A percentile compares a stretch with the other conserved stretches of the same genome.
Conservation (phyloP, 2,797 vertebrate species). For the Paedocypris micromegethes region DNA sequence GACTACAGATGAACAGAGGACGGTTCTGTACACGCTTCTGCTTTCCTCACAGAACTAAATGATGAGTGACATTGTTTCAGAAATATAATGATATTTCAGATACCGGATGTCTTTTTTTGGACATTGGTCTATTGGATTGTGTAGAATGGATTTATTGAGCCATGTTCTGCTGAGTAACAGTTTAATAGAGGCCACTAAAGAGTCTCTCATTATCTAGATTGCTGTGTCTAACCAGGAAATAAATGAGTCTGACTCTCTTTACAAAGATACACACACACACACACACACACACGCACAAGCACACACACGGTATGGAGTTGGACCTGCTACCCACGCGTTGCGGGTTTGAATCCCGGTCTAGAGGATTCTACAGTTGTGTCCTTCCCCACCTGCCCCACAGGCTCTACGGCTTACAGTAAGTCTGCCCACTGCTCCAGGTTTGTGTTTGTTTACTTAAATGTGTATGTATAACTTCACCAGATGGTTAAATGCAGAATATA, state of each 20-base stretch:
- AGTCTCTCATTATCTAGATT: slow-evolving; percentile 49
- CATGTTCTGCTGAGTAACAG: slow-evolving; percentile 37
- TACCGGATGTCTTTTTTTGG: slow-evolving; percentile 18
- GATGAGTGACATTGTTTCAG: slow-evolving; percentile 2
- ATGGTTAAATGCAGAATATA: too few relatives aligned
- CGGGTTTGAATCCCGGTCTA: too few relatives aligned
- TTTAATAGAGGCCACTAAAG: slow-evolving; percentile 44
- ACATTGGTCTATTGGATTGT: slow-evolving; percentile 12
- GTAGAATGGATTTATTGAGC: slow-evolving; percentile 37
- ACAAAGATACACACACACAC: slow-evolving; percentile 10
- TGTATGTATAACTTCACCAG: too few relatives aligned
- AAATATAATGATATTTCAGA: slow-evolving; percentile 6
- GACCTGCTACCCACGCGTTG: too few relatives aligned
- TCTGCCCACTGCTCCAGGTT: too few relatives aligned
- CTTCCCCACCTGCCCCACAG: too few relatives aligned
- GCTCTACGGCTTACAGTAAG: too few relatives aligned
- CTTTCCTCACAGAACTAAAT: slow-evolving; percentile 8
- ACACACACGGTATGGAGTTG: neutral
- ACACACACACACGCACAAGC: slow-evolving; percentile 8
- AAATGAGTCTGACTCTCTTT: slow-evolving; percentile 24
- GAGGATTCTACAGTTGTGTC: too few relatives aligned
- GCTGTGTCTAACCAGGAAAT: slow-evolving; percentile 38
- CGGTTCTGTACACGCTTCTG: neutral
- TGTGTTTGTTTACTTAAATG: too few relatives aligned
- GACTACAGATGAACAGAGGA: too few relatives aligned